Conservation (phyloP, 2,113 vertebrate species). For the Corynorhinus townsendii region DNA sequence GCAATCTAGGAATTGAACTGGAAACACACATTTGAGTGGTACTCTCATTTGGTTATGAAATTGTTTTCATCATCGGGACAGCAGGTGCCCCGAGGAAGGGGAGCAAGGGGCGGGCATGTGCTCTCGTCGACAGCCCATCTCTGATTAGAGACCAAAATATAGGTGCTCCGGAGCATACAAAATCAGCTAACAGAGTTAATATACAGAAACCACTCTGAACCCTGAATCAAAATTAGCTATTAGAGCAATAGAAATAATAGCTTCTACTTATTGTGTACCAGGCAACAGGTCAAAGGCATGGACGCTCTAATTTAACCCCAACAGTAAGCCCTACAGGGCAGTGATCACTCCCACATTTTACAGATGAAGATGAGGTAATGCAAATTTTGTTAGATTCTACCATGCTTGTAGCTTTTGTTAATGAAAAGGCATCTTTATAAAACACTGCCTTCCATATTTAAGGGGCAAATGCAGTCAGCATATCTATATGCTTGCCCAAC, state of each 20-base stretch:
- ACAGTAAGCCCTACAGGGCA: neutral
- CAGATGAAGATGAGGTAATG: constrained; percentile 32
- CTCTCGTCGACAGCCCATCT: neutral
- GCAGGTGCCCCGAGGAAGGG: neutral
- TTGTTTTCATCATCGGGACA: neutral
- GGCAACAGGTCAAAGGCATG: neutral
- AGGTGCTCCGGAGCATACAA: neutral
- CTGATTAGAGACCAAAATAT: neutral
- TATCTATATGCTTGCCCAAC: constrained; percentile 17
- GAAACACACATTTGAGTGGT: neutral
- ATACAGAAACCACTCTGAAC: constrained; percentile 29
- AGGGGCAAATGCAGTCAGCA: constrained; percentile 38
- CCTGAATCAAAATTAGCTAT: constrained; percentile 53
- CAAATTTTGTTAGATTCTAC: constrained; percentile 42
- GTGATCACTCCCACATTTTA: constrained; percentile 15
- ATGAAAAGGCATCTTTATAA: constrained; percentile 50
- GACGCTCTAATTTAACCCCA: constrained; percentile 34
- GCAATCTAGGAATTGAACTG: neutral
- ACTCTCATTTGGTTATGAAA: neutral
- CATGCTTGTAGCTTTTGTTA: constrained; percentile 41
- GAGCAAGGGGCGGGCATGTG: neutral
- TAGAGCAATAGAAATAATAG: constrained; percentile 49
- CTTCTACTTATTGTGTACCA: neutral
- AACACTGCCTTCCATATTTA: neutral
- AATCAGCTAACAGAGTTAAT: constrained; percentile 39